Base-by-base conservation (phyloP, 2,888 invertebrate species). In the Meteorus cinctellus region DNA sequence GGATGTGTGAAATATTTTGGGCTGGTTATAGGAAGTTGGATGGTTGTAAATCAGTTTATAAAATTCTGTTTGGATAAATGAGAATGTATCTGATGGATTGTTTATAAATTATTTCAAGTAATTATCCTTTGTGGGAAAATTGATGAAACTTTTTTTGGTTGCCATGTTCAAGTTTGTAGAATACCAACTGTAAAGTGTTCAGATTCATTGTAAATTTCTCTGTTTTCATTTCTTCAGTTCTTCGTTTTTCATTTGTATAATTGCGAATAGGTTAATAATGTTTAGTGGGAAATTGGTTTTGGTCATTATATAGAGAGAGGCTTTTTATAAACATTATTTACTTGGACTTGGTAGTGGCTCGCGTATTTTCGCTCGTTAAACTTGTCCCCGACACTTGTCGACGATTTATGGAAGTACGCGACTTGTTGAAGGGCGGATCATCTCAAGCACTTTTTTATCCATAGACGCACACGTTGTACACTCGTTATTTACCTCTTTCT, bases 331-430 rank as follows among this genome's bases (percentile, higher is more conserved):
- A 63, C 48, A 72, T 36, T 41, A 16, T 36, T 71, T 71, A 14
- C 55, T 55, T 55, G 55, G 6, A 55, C 55, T 55, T 55, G 55
- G 19, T 2, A 55, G 55, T 55, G 59, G 24, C 34, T 70, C 24
- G 55, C 70, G 55, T 70, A 62, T 62, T 29, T 59, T 59, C 70
- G 55, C 70, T 72, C 62, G 31, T 36, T 48, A 55, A 34, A 72
- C 72, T 72, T 72, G 72, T 72, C 72, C 63, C 63, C 62, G 63
- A 72, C 72, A 72, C 72, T 72, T 72, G 72, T 62, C 48, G 62
- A 72, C 48, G 72, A 72, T 72, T 72, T 72, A 72, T 72, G 72
- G 63, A 45, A 45, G 48, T 48, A 62, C 24, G n/a, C 36, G 31
- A 59, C 59, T 48, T 34, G 63, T 48, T 63, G 72, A 72, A 72